A percentile compares a stretch with the other conserved stretches of the same genome.
phyloP scores from a whole-genome alignment of 2,888 invertebrate species.

The Cyclophora albipunctata region DNA sequence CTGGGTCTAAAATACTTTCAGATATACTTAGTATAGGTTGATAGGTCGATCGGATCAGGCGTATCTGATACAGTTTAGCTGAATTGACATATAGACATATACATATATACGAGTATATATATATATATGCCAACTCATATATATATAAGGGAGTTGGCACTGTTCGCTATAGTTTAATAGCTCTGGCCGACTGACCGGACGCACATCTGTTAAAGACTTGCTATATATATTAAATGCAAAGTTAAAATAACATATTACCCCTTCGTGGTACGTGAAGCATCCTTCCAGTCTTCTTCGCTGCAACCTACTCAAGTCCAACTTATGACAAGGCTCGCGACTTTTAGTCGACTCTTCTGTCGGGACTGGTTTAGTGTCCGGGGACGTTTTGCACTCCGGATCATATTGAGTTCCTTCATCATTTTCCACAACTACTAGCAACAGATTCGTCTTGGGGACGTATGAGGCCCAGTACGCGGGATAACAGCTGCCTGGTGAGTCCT shows the following conservation, averaged over 20 bases:
- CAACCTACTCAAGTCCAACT: constrained; percentile 81
- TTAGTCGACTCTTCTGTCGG: constrained; percentile 48
- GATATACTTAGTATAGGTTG: too few species aligned
- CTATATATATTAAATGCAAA: too few species aligned
- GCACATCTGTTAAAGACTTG: too few species aligned
- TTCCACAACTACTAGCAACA: constrained; percentile 84
- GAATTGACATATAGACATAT: too few species aligned
- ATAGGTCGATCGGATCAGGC: too few species aligned
- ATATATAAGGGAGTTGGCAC: too few species aligned
- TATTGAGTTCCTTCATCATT: constrained; percentile 31
- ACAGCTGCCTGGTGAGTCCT: constrained; percentile 43
- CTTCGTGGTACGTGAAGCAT: constrained; percentile 84
- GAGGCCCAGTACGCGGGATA: constrained; percentile 79
- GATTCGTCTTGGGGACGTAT: constrained; percentile 84
- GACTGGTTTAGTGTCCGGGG: constrained; percentile 77
- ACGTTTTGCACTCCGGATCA: constrained; percentile 46
- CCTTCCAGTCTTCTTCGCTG: constrained; percentile 80
- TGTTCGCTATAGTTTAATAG: too few species aligned
- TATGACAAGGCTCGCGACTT: constrained; percentile 82
- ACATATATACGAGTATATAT: too few species aligned
- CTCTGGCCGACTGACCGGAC: too few species aligned
- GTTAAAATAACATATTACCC: constrained; percentile 54
- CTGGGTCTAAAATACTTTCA: too few species aligned
- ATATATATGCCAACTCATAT: too few species aligned
- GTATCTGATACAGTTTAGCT: too few species aligned